Evolutionary conservation across 2,113 vertebrate species (phyloP), one percentile per base, ranked within the genome.

Genomic region (Notothenia coriiceps): DNA sequence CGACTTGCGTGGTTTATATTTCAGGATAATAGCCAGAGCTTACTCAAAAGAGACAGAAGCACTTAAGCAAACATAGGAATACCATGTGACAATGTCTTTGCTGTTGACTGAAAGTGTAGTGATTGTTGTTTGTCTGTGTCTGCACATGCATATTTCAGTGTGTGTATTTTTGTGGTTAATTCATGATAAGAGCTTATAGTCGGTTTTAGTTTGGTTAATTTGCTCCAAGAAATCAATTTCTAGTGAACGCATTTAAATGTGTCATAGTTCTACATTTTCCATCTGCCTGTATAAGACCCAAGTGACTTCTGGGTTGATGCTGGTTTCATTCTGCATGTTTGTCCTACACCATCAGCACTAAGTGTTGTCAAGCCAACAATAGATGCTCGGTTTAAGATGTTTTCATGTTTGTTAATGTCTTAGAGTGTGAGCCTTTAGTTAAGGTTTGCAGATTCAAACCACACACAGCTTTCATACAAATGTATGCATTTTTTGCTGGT

Each of bases 1-100:
- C 43, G 25, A 89, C 89, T 77, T 69, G 64, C 74, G 20, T 82
- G 86, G 83, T 87, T 86, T 91, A 86, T 92, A 82, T 89, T 88
- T 86, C 64, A 63, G 72, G 74, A 88, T 80, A 89, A 91, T 77
- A 51, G 84, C 22, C 29, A 89, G 87, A 83, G 56, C 86, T 89
- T 92, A 89, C 83, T 90, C 44, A 33, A 72, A 74, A 55, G 70
- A 85, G 86, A 85, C 86, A 71, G 51, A 51, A 80, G 61, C 64
- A 18, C 62, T 85, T 82, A 76, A 80, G 63, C 71, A 79, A 86
- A 88, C 81, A 84, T 3, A 72, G 72, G 74, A 89, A 50, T 64
- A 82, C 83, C 50, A 57, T 55, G 71, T 17, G 25, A 63, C 22
- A 47, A 25, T 56, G 78, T 68, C 72, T 67, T 29, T 65, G 46